Evolutionary conservation across 2,113 vertebrate genomes (phyloP).

Genomic region (Neolamprologus devosi): DNA sequence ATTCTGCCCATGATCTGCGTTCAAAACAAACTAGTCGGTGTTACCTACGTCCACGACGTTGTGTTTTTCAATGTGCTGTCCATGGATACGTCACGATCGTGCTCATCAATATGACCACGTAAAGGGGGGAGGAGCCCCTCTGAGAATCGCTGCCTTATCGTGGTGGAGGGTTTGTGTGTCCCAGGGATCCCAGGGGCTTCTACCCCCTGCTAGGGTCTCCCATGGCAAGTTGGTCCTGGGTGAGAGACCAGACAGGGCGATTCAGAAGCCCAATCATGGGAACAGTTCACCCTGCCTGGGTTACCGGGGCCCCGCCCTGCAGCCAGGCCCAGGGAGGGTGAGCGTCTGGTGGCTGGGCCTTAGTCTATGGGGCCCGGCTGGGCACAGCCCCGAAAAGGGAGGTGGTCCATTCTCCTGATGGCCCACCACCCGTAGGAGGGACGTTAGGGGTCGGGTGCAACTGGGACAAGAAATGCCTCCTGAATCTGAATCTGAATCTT

Average conservation of each 20-base stretch:
- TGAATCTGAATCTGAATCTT: not conserved
- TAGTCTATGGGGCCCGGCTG: rapidly evolving
- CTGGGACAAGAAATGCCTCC: not conserved
- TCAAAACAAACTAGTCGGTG: not conserved
- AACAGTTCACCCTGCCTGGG: not conserved
- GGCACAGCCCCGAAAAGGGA: rapidly evolving
- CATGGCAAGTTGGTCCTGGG: not conserved
- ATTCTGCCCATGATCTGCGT: not conserved
- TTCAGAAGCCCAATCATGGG: rapidly evolving
- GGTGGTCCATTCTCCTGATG: not conserved
- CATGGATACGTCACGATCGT: rapidly evolving
- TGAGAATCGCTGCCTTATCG: not conserved
- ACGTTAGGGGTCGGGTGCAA: not conserved
- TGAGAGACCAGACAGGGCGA: not conserved
- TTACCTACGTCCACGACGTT: rapidly evolving
- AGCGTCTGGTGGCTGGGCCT: not conserved
- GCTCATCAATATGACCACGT: rapidly evolving
- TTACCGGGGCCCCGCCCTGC: rapidly evolving
- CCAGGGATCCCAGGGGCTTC: rapidly evolving
- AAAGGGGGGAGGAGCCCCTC: not conserved
- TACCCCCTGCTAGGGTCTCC: rapidly evolving
- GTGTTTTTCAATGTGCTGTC: not conserved
- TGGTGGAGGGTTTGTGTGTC: not conserved
- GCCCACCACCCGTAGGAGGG: not conserved
- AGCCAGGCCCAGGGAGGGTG: not conserved